Percentiles rank a stretch among this genome's conserved stretches.
phyloP scores from a whole-genome alignment of 2,888 invertebrate genomes.

The Elegia similella region DNA sequence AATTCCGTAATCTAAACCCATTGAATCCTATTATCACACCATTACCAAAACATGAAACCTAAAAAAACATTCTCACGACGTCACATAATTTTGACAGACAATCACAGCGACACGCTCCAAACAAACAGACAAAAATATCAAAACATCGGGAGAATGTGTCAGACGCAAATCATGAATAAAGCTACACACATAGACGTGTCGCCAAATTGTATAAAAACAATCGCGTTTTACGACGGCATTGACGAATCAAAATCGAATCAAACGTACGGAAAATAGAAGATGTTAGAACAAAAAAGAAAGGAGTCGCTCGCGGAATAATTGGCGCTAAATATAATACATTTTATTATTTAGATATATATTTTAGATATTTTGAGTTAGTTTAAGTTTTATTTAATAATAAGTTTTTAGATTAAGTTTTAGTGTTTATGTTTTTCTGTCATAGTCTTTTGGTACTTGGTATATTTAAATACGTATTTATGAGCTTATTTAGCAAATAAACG shows the following conservation, averaged over 20 bases:
- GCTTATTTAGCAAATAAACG: too few relatives aligned
- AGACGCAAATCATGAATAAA: constrained; percentile 74
- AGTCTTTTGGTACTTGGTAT: too few relatives aligned
- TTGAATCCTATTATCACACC: neutral
- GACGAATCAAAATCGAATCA: constrained; percentile 75
- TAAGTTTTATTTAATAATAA: too few relatives aligned
- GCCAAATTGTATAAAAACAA: constrained; percentile 79
- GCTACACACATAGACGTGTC: constrained; percentile 61
- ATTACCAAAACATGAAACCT: constrained; percentile 6
- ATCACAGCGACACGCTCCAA: constrained; percentile 72
- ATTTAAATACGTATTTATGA: too few relatives aligned
- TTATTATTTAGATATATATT: too few relatives aligned
- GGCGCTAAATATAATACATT: too few relatives aligned
- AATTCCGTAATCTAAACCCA: constrained; percentile 2
- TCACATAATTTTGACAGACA: constrained; percentile 73
- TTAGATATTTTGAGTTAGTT: too few relatives aligned
- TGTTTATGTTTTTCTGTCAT: too few relatives aligned
- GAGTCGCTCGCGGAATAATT: constrained; percentile 41
- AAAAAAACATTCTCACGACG: constrained; percentile 60
- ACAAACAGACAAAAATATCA: constrained; percentile 48
- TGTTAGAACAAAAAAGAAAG: constrained; percentile 37
- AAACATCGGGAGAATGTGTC: constrained; percentile 64
- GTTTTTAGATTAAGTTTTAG: too few relatives aligned
- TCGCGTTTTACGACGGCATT: constrained; percentile 74
- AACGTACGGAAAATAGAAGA: constrained; percentile 74